Evolutionary conservation across 2,888 invertebrate species (phyloP).

Genomic region (Chironomus riparius): DNA sequence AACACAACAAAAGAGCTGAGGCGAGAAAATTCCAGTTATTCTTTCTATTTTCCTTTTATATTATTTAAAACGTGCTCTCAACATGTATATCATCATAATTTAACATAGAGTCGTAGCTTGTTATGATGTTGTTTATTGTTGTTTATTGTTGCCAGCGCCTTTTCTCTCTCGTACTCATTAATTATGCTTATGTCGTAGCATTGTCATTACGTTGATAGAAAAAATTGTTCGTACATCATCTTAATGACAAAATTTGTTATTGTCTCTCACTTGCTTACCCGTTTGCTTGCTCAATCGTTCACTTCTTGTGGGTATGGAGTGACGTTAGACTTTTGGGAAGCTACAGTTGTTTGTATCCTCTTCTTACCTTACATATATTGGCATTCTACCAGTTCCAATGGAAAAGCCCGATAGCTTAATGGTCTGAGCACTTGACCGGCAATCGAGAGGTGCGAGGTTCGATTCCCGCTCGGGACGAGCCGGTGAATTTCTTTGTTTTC

Average conservation of each 20-base stretch:
- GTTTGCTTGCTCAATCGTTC: too few relatives aligned
- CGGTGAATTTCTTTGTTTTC: too few relatives aligned
- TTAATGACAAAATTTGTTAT: neutral
- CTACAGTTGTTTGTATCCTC: too few relatives aligned
- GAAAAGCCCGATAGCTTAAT: too few relatives aligned
- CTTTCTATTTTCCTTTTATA: neutral
- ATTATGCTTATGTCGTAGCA: constrained; percentile 11
- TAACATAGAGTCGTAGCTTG: neutral
- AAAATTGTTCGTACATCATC: constrained; percentile 1
- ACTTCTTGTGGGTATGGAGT: too few relatives aligned
- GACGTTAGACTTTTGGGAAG: too few relatives aligned
- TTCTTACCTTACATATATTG: too few relatives aligned
- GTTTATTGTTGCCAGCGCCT: neutral
- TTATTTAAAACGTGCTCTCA: constrained; percentile 14
- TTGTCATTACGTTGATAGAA: constrained; percentile 3
- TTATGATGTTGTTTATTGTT: neutral
- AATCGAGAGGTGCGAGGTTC: too few relatives aligned
- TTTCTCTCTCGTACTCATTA: neutral
- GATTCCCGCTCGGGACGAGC: too few relatives aligned
- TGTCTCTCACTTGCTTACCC: too few relatives aligned
- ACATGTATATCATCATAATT: neutral
- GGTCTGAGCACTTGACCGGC: too few relatives aligned
- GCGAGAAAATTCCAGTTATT: neutral
- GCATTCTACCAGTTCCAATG: too few relatives aligned
- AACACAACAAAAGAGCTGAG: neutral